Evolutionary conservation across 2,113 vertebrate genomes (phyloP).

Genomic region (Craseonycteris thonglongyai): DNA sequence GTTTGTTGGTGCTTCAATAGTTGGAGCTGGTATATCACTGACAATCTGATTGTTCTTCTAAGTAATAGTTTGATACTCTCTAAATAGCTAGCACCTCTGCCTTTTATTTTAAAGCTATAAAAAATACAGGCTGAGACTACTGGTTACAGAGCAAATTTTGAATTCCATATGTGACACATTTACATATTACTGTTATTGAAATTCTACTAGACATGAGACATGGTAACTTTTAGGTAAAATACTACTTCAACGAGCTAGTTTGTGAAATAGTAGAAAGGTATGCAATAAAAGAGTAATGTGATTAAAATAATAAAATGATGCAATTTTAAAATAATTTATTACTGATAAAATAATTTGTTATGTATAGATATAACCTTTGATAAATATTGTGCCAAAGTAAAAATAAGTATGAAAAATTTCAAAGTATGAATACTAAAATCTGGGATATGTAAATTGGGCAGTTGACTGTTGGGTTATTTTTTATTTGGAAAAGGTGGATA

Average conservation of each 20-base stretch:
- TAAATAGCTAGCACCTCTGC: constrained; percentile 1
- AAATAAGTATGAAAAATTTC: neutral
- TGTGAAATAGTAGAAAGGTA: constrained; percentile 36
- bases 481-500: neutral
- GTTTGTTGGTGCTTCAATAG: constrained; percentile 12
- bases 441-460: neutral
- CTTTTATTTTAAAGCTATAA: constrained; percentile 42
- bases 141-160: neutral
- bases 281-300: constrained; percentile 14
- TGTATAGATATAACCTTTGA: neutral
- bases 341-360: constrained; percentile 21
- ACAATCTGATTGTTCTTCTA: neutral
- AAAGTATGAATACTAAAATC: neutral
- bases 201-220: neutral
- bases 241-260: neutral
- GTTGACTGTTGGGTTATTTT: neutral
- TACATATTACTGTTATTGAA: neutral
- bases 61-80: constrained; percentile 1
- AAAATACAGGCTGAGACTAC: neutral
- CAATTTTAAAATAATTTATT: neutral
- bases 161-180: neutral
- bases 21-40: neutral
- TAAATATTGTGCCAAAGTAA: neutral
- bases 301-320: constrained; percentile 18
- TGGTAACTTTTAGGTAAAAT: constrained; percentile 17